Conservation (phyloP, 2,113 vertebrate species). For the Acinonyx jubatus region DNA sequence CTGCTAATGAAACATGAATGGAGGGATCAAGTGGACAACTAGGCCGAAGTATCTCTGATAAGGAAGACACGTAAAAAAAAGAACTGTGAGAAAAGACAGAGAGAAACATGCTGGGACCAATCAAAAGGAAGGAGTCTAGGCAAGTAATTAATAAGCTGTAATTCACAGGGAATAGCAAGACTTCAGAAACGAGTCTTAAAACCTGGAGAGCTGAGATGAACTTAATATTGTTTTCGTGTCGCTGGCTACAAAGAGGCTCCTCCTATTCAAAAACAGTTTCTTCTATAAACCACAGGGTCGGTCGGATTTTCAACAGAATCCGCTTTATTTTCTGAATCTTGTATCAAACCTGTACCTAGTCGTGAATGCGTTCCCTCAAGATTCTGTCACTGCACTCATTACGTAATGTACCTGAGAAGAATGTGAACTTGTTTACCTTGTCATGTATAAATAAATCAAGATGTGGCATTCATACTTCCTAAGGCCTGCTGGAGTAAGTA, state of each 20-base stretch:
- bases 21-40: neutral
- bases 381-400: neutral
- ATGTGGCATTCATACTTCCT: neutral
- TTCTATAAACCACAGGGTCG: neutral
- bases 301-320: neutral
- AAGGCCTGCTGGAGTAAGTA: neutral
- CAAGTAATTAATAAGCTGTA: neutral
- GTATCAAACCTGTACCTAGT: neutral
- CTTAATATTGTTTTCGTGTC: neutral
- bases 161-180: neutral
- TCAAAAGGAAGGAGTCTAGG: neutral
- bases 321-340: neutral
- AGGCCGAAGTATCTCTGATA: slow-evolving; percentile 20
- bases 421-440: neutral
- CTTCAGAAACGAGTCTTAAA: neutral
- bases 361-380: neutral
- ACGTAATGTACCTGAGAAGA: neutral
- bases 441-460: neutral
- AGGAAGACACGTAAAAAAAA: neutral
- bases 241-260: neutral
- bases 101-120: neutral
- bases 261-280: neutral
- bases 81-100: neutral
- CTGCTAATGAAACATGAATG: slow-evolving; percentile 62
- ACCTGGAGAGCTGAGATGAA: neutral